Percentiles rank a stretch among this genome's conserved stretches.
These are phyloP conservation scores for Drosophila heteroneura DNA, from an alignment of 2,888 invertebrate species.

Conservation along the genomic window DNA sequence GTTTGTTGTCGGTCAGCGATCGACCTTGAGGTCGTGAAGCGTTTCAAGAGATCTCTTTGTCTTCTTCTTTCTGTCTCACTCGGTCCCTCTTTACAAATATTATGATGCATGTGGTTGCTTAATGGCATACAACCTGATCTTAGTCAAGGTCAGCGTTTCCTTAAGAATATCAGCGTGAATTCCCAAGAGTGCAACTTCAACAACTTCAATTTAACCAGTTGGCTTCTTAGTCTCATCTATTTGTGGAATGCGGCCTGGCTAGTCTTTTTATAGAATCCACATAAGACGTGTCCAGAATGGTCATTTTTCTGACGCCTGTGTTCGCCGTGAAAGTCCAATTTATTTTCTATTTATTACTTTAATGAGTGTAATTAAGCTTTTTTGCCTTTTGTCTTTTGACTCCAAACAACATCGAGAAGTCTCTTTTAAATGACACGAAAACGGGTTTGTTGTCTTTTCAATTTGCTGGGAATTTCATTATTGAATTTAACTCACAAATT, in stretches of 20 bases:
- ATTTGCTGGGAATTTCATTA: conserved; percentile 1
- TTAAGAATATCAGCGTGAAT: conserved; percentile 36
- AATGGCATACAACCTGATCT: conserved; percentile 41
- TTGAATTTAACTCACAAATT: neutral
- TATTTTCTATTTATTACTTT: conserved; percentile 32
- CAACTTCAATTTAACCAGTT: conserved; percentile 24
- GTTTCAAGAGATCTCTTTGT: conserved; percentile 18
- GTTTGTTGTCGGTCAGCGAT: conserved; percentile 24
- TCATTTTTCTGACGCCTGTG: neutral
- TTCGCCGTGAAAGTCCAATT: conserved; percentile 43
- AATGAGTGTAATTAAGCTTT: conserved; percentile 49
- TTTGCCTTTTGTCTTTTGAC: conserved; percentile 20
- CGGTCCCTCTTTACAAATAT: neutral
- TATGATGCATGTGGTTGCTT: conserved; percentile 1
- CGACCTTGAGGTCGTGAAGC: conserved; percentile 52
- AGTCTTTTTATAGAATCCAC: conserved; percentile 45
- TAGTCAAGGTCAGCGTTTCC: conserved; percentile 50
- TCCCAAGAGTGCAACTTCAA: conserved; percentile 32
- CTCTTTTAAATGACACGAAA: conserved; percentile 18
- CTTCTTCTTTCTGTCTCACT: neutral
- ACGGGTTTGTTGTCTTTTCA: conserved; percentile 25
- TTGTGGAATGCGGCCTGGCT: conserved; percentile 50
- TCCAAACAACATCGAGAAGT: neutral
- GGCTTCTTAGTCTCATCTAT: conserved; percentile 36
- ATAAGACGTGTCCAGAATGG: conserved; percentile 10